Evolutionary conservation across 2,113 vertebrate species (phyloP).

Genomic region (Scolopax mira): DNA sequence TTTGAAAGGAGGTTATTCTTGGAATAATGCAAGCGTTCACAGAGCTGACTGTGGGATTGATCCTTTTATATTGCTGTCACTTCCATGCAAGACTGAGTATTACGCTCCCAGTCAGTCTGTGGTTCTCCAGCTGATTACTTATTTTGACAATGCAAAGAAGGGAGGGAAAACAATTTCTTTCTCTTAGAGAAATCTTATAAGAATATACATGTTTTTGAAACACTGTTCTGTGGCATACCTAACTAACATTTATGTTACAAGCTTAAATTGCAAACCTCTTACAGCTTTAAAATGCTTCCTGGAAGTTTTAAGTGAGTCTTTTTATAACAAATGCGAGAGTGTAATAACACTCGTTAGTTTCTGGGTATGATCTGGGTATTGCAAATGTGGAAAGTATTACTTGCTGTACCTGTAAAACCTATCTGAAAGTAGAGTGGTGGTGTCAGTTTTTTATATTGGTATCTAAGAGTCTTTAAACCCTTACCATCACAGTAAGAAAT

Average conservation of each 20-base stretch:
- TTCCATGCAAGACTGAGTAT: not conserved
- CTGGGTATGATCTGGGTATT: not conserved
- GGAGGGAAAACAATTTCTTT: not conserved
- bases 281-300: not conserved
- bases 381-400: not conserved
- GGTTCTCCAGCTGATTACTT: not conserved
- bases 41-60: not conserved
- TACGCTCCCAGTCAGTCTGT: not conserved
- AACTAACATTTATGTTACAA: not conserved
- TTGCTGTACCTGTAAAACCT: not conserved
- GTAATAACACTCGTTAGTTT: not conserved
- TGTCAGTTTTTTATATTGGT: not conserved
- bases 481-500: not conserved
- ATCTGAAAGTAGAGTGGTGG: not conserved
- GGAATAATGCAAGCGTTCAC: not conserved
- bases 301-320: not conserved
- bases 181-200: not conserved
- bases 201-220: not conserved
- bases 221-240: not conserved
- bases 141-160: not conserved
- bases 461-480: not conserved
- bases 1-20: slow-evolving; percentile 18
- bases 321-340: not conserved
- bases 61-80: not conserved
- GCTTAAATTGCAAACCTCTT: not conserved